Evolutionary conservation across 2,888 invertebrate species (phyloP), one percentile per base, ranked within the genome.

Genomic region (Drosophila colorata): DNA sequence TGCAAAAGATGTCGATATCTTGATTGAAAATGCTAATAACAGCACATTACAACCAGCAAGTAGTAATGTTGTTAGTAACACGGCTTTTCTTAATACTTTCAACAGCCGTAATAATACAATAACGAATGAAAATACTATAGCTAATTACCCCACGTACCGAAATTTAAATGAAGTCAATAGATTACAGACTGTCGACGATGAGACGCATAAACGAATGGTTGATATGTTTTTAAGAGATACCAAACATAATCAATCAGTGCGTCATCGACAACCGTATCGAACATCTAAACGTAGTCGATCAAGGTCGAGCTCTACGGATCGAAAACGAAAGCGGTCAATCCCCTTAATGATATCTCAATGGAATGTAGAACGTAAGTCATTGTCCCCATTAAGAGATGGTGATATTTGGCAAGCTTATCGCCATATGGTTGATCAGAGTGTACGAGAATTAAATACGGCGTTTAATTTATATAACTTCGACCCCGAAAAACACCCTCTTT

Each of bases 401-500:
- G 90, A 91, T 41, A 78, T 90, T 23, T 91, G 91, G 92, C 90
- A 92, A 68, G 90, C 88, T 0, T 92, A 92, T 69, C 89, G 90
- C 0, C 90, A 91, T 61, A 75, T 90, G 55, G 90, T 91, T 11
- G 90, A 91, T 60, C 88, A 89, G 9, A 83, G 82, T 20, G 72
- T 90, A 0, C 67, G 78, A 16, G 90, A 90, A 31, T 69, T 91
- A n/a, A 88, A 91, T 33, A 63, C 95, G 88, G 95, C 96, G 84
- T 96, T 95, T 58, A 69, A 74, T 3, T 51, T 82, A 4, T 91
- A 89, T 63, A 82, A 84, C 88, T 95, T 95, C 87, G 95, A 96
- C 88, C 97, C 97, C 0, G 97, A 97, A 90, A 95, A 96, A 74
- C 97, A 97, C 92, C 97, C 97, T 0, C 93, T 95, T 7, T 97